Percentiles rank a stretch among this genome's conserved stretches.
Conservation (phyloP, 2,797 vertebrate genomes). For the Linurgus olivaceus region DNA sequence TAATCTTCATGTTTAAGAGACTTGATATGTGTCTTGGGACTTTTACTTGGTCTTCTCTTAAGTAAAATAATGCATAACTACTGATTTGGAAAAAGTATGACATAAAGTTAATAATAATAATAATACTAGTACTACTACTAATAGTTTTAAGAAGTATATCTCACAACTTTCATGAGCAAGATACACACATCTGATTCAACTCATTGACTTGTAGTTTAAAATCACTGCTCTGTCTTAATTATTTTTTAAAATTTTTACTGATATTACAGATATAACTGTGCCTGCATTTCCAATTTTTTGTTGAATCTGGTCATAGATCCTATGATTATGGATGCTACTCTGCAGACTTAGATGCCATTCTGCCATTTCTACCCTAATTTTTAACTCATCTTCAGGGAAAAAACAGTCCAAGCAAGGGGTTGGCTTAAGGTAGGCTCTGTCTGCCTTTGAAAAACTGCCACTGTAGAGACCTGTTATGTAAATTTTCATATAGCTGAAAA, state of each 20-base stretch:
- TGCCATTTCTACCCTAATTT: background rate
- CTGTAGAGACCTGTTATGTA: background rate
- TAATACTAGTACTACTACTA: background rate
- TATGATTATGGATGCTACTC: background rate
- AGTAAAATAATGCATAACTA: background rate
- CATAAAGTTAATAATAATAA: background rate
- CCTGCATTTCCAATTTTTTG: background rate
- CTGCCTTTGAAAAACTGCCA: background rate
- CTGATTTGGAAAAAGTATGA: background rate
- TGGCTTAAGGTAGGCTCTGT: background rate
- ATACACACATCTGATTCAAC: background rate
- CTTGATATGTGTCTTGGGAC: background rate
- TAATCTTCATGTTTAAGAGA: background rate
- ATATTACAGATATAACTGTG: background rate
- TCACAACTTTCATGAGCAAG: background rate
- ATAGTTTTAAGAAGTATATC: background rate
- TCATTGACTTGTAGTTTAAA: background rate
- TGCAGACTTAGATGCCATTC: background rate
- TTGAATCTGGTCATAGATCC: background rate
- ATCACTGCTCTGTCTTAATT: background rate
- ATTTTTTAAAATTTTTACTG: background rate
- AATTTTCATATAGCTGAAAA: background rate
- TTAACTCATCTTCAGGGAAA: background rate
- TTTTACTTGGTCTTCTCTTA: background rate
- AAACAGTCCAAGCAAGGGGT: fast-evolving